Conservation (phyloP, 2,888 invertebrate species). For the Sarcophaga rosellei region DNA sequence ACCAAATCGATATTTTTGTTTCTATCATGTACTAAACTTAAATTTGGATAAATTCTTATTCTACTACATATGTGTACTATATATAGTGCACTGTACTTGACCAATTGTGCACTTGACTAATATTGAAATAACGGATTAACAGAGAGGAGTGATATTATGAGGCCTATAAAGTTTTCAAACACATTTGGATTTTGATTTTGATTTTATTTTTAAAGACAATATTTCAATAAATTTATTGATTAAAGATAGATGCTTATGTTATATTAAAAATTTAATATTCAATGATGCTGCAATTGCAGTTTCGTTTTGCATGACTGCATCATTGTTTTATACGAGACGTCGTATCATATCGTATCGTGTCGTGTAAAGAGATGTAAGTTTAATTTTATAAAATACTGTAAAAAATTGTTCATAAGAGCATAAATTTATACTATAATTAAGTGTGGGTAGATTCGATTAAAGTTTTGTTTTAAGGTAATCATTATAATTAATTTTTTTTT, state of each 20-base stretch:
- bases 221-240: constrained; percentile 59
- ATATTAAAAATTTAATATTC: constrained; percentile 15
- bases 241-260: constrained; percentile 37
- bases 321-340: background rate
- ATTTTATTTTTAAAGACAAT: constrained; percentile 35
- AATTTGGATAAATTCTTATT: no score
- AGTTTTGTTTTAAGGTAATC: constrained; percentile 25
- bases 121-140: background rate
- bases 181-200: constrained; percentile 32
- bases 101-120: no score
- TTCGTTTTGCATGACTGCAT: constrained; percentile 44
- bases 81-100: no score
- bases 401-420: constrained; percentile 66
- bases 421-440: constrained; percentile 64
- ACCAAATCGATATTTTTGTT: no score
- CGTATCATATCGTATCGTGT: no score
- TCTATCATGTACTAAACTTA: no score
- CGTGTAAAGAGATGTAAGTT: constrained; percentile 36
- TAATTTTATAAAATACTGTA: constrained; percentile 56
- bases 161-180: constrained; percentile 18
- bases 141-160: background rate
- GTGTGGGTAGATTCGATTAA: constrained; percentile 58
- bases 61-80: no score
- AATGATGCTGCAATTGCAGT: constrained; percentile 14
- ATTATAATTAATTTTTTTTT: constrained; percentile 23